phyloP scores from a whole-genome alignment of 2,797 vertebrate species.

The Rhinella marina region DNA sequence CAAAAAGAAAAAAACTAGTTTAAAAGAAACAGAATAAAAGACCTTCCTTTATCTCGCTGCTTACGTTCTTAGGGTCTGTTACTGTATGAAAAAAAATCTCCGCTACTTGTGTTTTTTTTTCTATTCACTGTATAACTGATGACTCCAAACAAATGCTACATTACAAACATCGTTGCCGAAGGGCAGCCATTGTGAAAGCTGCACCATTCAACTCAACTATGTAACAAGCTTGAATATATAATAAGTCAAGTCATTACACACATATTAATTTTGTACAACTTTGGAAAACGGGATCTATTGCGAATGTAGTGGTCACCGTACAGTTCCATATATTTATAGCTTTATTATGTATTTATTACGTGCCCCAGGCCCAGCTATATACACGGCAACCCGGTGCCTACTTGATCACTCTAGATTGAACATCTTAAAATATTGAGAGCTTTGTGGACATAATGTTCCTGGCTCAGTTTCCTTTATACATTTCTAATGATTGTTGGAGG shows the following conservation, averaged over 20 bases:
- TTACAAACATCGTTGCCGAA: constrained; percentile 45
- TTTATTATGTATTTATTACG: constrained; percentile 61
- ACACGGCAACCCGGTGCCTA: constrained; percentile 47
- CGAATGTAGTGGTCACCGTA: constrained; percentile 48
- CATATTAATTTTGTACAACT: constrained; percentile 52
- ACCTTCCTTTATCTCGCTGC: neutral
- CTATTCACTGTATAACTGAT: constrained; percentile 38
- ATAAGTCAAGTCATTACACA: constrained; percentile 52
- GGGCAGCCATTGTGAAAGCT: constrained; percentile 32
- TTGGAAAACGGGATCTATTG: constrained; percentile 51
- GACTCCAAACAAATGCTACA: constrained; percentile 36
- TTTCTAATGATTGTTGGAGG: constrained; percentile 59
- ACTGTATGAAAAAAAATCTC: neutral
- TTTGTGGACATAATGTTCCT: constrained; percentile 61
- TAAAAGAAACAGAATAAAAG: neutral
- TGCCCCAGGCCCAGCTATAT: constrained; percentile 50
- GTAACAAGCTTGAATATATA: constrained; percentile 55
- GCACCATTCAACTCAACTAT: constrained; percentile 49
- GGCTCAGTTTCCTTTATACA: constrained; percentile 59
- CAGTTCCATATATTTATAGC: constrained; percentile 60
- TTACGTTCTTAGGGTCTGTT: neutral
- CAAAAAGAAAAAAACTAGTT: neutral
- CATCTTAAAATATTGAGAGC: constrained; percentile 62
- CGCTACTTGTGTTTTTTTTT: neutral
- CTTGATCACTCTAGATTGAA: constrained; percentile 61